phyloP scores from a whole-genome alignment of 2,113 vertebrate genomes.

The Platichthys flesus region DNA sequence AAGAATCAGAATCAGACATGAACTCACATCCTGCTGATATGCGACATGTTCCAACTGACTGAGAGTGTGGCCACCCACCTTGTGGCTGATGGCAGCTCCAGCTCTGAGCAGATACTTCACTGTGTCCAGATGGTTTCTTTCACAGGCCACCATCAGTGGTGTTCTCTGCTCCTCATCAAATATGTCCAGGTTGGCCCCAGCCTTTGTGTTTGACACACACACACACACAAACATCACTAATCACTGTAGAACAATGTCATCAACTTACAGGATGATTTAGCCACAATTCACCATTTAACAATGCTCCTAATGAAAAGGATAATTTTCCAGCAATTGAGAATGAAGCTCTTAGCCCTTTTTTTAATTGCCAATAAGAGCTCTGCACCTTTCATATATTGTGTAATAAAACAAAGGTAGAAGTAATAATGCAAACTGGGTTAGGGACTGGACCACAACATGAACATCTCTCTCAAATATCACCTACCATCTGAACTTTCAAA shows the following conservation, averaged over 20 bases:
- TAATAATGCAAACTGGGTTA: no score
- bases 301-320: no score
- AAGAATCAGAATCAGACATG: neutral
- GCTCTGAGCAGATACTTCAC: conserved; percentile 96
- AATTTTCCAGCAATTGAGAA: no score
- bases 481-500: no score
- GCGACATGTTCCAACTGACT: neutral
- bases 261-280: no score
- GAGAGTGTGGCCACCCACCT: conserved; percentile 78
- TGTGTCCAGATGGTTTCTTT: conserved; percentile 94
- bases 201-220: conserved; percentile 76
- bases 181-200: conserved; percentile 94
- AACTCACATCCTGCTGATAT: neutral
- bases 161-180: conserved; percentile 94
- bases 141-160: conserved; percentile 93
- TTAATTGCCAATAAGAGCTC: no score
- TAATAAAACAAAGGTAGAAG: no score
- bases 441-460: no score
- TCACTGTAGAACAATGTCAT: neutral
- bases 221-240: neutral
- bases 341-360: no score
- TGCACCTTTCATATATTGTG: no score
- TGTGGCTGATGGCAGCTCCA: conserved; percentile 89
- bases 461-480: no score
- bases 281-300: no score